phyloP scores from a whole-genome alignment of 2,888 invertebrate species.

The Acanthosepion pharaonis region DNA sequence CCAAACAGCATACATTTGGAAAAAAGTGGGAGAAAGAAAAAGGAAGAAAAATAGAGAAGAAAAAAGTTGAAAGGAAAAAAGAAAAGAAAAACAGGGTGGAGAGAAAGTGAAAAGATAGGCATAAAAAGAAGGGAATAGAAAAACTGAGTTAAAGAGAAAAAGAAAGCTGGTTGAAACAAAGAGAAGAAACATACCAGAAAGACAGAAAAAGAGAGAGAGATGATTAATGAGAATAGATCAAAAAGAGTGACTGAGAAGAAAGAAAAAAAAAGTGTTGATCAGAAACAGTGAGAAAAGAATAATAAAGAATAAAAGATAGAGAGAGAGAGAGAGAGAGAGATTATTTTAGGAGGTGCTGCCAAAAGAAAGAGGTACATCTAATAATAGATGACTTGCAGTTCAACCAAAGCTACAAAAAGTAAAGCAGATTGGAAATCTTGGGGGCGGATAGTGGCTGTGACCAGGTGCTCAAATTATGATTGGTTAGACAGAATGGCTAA shows the following conservation, averaged over 20 bases:
- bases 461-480: neutral
- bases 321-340: neutral
- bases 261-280: neutral
- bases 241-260: neutral
- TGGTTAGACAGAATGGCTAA: neutral
- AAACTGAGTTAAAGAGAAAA: neutral
- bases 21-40: neutral
- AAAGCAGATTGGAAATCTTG: too few species aligned
- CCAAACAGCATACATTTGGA: neutral
- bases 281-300: neutral
- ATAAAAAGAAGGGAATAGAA: neutral
- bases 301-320: neutral
- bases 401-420: neutral
- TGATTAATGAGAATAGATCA: neutral
- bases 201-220: neutral
- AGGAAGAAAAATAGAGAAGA: neutral
- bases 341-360: neutral
- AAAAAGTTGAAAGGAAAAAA: too few species aligned
- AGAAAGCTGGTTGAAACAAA: neutral
- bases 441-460: neutral
- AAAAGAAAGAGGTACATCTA: neutral
- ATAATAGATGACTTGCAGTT: neutral
- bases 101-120: neutral
- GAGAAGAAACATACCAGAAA: neutral
- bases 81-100: neutral